Base-by-base conservation (phyloP, 2,113 vertebrate species). In the Hipposideros armiger region DNA sequence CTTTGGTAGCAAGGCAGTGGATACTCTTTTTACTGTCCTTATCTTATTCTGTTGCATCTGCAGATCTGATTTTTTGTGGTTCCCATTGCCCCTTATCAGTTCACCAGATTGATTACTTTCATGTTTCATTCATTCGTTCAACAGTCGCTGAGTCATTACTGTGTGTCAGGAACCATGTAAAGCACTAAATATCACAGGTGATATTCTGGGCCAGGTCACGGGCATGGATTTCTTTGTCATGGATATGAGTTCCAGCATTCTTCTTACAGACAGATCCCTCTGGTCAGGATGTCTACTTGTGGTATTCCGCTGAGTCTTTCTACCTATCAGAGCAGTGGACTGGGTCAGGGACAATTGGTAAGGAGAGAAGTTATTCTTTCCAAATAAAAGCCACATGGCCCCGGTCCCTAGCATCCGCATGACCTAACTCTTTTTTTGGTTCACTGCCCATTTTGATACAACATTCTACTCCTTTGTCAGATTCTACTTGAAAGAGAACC, bases 401-500 rank as follows among this genome's bases (percentile, higher is more conserved):
- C 9, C 66, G 69, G 40, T n/a, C 36, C 60, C 56, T 40, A 54
- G 67, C 20, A 70, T 60, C 24, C 84, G 22, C 30, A 30, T 78
- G 11, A 28, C 60, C 24, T 77, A 22, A 91, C 24, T 64, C 32
- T 69, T 52, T 60, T 30, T 30, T 62, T 90, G 58, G 45, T 28
- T 84, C 11, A 6, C 15, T 83, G 7, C 16, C 56, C n/a, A 90
- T 90, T 85, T 82, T 70, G 42, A 82, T 42, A 56, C 13, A 85
- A 40, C 30, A 89, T 58, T 74, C 30, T 56, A 56, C 15, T 90
- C 26, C 2, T 78, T 83, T 42, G 30, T 83, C 58, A 78, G 42
- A 72, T 83, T 94, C 62, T 67, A 14, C 81, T 91, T 87, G 52
- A 94, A 62, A 52, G n/a, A 82, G 72, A 80, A 92, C 92, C 54